These are phyloP conservation scores for Eurypyga helias DNA, from an alignment of 2,113 vertebrate genomes.

Conservation along the genomic window DNA sequence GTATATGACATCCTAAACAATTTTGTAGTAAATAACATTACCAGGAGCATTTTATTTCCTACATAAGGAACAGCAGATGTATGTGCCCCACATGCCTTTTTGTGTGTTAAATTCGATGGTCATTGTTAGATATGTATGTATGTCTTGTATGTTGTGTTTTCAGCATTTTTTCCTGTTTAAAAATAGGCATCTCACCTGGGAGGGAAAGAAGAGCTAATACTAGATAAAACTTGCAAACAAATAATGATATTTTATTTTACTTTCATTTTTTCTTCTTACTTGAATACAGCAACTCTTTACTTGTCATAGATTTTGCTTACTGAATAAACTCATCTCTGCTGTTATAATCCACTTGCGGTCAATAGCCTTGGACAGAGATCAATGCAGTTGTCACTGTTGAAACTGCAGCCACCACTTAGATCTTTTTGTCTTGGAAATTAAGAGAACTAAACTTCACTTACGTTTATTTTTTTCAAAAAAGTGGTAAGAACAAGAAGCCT, in stretches of 20 bases:
- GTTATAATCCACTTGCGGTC: background rate
- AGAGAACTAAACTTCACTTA: background rate
- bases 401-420: background rate
- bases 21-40: slow-evolving; percentile 6
- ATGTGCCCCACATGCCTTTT: background rate
- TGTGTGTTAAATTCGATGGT: background rate
- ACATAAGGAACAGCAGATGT: background rate
- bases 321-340: background rate
- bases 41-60: slow-evolving; percentile 46
- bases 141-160: background rate
- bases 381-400: background rate
- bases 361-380: background rate
- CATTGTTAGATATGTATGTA: background rate
- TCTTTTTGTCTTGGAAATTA: slow-evolving; percentile 32
- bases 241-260: background rate
- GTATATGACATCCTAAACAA: background rate
- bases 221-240: background rate
- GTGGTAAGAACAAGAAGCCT: background rate
- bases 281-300: background rate
- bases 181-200: background rate
- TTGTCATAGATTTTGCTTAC: background rate
- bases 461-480: background rate
- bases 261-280: background rate
- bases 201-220: background rate
- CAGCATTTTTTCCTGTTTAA: background rate